A percentile compares a stretch with the other conserved stretches of the same genome.
Evolutionary conservation across 2,113 vertebrate species (phyloP).

Genomic region (Tragelaphus strepsiceros): DNA sequence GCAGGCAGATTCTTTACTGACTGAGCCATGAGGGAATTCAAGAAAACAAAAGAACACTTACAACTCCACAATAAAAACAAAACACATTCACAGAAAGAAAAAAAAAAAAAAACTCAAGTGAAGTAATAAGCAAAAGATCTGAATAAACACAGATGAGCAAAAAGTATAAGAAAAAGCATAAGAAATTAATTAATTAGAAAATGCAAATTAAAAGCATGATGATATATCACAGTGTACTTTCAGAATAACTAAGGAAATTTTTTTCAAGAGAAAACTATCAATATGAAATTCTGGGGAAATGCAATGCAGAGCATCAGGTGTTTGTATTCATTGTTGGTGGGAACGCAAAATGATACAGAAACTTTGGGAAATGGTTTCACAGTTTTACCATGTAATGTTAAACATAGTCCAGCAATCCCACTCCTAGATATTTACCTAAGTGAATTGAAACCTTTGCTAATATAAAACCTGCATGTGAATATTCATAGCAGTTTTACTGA

Average conservation of each 20-base stretch:
- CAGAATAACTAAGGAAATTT: background rate
- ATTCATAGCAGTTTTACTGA: background rate
- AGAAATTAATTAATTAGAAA: background rate
- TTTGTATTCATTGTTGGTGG: background rate
- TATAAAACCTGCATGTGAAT: background rate
- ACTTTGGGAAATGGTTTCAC: background rate
- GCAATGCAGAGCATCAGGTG: background rate
- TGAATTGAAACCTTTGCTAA: background rate
- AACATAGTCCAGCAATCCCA: background rate
- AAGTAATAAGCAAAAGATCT: background rate
- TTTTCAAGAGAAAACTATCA: background rate
- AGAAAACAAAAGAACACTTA: background rate
- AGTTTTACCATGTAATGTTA: background rate
- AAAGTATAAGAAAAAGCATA: background rate
- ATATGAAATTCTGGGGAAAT: background rate
- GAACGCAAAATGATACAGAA: background rate
- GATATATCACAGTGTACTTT: background rate
- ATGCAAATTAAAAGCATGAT: background rate
- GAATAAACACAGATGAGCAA: background rate
- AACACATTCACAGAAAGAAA: background rate
- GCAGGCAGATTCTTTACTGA: background rate
- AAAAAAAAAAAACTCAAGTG: background rate
- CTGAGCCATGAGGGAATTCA: accelerated
- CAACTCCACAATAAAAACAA: background rate
- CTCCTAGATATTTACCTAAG: background rate